Base-by-base conservation (phyloP, 2,888 invertebrate genomes). In the Erebia aethiops region DNA sequence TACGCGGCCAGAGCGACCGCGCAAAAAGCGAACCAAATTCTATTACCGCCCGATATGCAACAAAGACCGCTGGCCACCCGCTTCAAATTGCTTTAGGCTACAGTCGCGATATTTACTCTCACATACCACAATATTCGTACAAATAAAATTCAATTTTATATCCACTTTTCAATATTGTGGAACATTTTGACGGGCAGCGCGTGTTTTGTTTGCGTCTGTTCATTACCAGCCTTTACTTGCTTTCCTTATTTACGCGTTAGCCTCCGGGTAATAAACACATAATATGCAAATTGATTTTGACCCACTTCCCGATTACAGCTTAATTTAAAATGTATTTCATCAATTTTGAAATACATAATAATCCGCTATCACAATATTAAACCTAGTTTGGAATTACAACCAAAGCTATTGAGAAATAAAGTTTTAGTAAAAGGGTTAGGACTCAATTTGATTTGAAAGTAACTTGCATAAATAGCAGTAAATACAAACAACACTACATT, bases 11-110 rank as follows among this genome's bases (percentile, higher is more conserved):
- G 81, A 84, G 84, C 84, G 84, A 84, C 88, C 87, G 83, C 88
- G 89, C 91, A 93, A 93, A 93, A 93, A 93, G 90, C 91, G 88
- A 81, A 87, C 91, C 90, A 90, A 93, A 93, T 93, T 93, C 93
- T 92, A 92, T 93, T 93, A 92, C 91, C 84, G 85, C 81, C 86
- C 88, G 89, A 92, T 92, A 92, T 91, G 89, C 92, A 92, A 92
- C 93, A 92, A 92, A 93, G 93, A 91, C 91, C 92, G 84, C 90
- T 84, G 85, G 82, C 81, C 85, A 84, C 86, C 86, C 88, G 89
- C 85, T 86, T 84, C 87, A 91, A 92, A 93, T 93, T 93, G 93
- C 92, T 93, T 91, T 92, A 92, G 87, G 89, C 87, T 87, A 86
- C 84, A 88, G 84, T 87, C 90, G 86, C 90, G 87, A 87, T 90